A percentile compares a stretch with the other conserved stretches of the same genome.
Conservation (phyloP, 1,140 invertebrate species). For the Drosophila sp. region DNA sequence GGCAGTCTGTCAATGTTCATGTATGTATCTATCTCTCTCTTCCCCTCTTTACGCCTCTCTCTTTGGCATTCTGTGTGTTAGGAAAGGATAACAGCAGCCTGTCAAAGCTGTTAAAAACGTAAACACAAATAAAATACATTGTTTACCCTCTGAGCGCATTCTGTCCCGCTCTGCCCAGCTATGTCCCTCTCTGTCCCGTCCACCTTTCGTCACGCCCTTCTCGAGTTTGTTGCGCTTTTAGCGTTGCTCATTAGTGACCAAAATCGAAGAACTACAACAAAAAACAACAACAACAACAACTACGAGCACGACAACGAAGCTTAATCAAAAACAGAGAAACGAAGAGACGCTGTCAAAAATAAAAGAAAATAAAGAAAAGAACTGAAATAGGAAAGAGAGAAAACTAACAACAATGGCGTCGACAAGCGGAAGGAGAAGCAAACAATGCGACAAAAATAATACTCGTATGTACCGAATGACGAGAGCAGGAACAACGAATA, state of each 20-base stretch:
- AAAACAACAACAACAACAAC: constrained; percentile 32
- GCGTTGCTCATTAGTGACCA: constrained; percentile 76
- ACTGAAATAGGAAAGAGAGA: constrained; percentile 1
- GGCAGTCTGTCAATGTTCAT: constrained; percentile 44
- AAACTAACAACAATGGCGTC: constrained; percentile 69
- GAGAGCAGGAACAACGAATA: constrained; percentile 53
- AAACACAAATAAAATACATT: constrained; percentile 79
- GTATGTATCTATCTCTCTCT: constrained; percentile 1
- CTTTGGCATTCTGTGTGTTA: constrained; percentile 23
- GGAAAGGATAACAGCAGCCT: constrained; percentile 63
- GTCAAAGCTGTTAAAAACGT: constrained; percentile 77
- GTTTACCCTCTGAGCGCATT: constrained; percentile 42
- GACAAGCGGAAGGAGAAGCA: constrained; percentile 67
- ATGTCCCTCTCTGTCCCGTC: constrained; percentile 15
- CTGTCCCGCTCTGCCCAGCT: constrained; percentile 1
- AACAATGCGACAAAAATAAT: constrained; percentile 78
- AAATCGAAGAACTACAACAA: constrained; percentile 65
- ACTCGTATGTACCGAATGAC: constrained; percentile 48
- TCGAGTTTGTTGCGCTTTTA: constrained; percentile 69
- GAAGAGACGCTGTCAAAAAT: constrained; percentile 45
- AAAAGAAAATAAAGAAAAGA: constrained; percentile 1
- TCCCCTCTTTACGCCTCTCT: background rate
- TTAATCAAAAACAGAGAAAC: constrained; percentile 62
- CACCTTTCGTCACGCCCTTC: constrained; percentile 67
- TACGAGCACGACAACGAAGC: constrained; percentile 29